A percentile compares a stretch with the other conserved stretches of the same genome.
Conservation (phyloP, 1,140 invertebrate genomes). For the Formica selysi region DNA sequence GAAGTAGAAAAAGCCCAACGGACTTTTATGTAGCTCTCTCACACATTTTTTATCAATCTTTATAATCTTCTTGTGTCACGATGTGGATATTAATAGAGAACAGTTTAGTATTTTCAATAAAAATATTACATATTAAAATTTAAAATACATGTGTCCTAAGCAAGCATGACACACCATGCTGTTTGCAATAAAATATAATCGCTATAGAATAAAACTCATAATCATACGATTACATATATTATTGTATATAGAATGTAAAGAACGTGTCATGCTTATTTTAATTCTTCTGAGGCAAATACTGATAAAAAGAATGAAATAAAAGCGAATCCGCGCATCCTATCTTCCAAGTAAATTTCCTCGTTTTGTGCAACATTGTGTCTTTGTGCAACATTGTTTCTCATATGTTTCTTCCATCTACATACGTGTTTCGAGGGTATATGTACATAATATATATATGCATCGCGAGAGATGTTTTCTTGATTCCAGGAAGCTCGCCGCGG, state of each 20-base stretch:
- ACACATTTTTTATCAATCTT: background rate
- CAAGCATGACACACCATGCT: background rate
- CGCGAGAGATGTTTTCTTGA: slow-evolving; percentile 57
- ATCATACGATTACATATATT: background rate
- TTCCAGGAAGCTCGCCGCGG: slow-evolving; percentile 72
- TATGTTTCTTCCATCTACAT: background rate
- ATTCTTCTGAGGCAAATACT: background rate
- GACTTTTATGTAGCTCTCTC: background rate
- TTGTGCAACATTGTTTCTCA: slow-evolving; percentile 28
- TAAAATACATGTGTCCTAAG: background rate
- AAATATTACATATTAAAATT: background rate
- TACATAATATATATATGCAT: no score
- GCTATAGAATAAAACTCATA: background rate
- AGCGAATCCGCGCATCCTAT: background rate
- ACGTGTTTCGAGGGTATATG: background rate
- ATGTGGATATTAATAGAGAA: background rate
- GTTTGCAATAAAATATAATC: background rate
- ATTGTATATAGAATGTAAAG: background rate
- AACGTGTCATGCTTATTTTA: background rate
- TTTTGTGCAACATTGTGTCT: slow-evolving; percentile 29
- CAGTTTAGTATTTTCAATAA: background rate
- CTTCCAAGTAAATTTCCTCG: background rate
- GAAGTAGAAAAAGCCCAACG: slow-evolving; percentile 1
- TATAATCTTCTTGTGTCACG: background rate
- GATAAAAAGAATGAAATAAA: background rate